A percentile compares a stretch with the other conserved stretches of the same genome.
phyloP scores from a whole-genome alignment of 2,113 vertebrate species.

The Meleagris gallopavo region DNA sequence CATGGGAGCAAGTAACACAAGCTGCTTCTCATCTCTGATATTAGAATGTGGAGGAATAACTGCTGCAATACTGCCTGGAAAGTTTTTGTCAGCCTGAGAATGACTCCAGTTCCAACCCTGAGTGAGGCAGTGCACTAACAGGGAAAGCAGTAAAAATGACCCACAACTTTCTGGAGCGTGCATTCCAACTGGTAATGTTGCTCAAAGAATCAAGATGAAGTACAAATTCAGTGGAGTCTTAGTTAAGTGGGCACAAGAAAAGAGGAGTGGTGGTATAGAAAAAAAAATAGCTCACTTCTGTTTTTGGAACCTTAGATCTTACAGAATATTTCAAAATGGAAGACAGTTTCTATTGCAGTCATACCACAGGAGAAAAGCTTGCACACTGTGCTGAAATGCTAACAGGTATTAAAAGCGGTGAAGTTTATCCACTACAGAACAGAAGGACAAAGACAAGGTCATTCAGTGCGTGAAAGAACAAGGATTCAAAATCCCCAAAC shows the following conservation, averaged over 20 bases:
- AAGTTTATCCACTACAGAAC: slow-evolving; percentile 28
- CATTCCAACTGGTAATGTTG: neutral
- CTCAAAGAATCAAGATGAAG: neutral
- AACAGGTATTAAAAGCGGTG: slow-evolving; percentile 34
- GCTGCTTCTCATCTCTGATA: neutral
- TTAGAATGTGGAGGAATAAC: neutral
- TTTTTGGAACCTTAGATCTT: neutral
- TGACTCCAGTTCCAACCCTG: neutral
- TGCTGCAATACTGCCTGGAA: neutral
- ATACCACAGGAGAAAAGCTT: neutral
- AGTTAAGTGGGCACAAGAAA: neutral
- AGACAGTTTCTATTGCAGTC: neutral
- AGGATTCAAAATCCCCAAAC: slow-evolving; percentile 32
- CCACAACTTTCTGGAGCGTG: neutral
- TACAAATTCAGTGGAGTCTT: neutral
- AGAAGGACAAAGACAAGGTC: slow-evolving; percentile 57
- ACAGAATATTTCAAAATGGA: slow-evolving; percentile 12
- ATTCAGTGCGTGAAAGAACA: neutral
- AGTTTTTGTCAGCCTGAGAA: neutral
- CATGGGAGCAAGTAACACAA: neutral
- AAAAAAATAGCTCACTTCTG: neutral
- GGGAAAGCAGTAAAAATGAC: neutral
- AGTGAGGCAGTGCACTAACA: neutral
- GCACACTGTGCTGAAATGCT: neutral
- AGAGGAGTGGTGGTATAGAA: neutral